Evolutionary conservation across 2,113 vertebrate species (phyloP).

Genomic region (Archilochus colubris): DNA sequence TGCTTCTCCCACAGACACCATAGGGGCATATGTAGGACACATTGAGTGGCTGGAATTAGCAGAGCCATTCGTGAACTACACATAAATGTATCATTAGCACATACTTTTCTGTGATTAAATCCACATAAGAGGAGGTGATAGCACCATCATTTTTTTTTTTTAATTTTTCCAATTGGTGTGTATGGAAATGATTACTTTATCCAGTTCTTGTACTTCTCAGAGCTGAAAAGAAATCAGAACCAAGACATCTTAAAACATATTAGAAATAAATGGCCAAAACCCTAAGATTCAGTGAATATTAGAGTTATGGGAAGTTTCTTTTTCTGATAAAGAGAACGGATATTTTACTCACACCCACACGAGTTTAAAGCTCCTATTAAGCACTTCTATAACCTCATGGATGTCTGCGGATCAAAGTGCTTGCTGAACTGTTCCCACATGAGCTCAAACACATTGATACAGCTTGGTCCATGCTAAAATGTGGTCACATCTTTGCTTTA

Average conservation of each 20-base stretch:
- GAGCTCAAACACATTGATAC: background rate
- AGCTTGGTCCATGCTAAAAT: background rate
- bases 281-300: background rate
- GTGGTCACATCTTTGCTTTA: background rate
- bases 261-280: background rate
- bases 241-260: background rate
- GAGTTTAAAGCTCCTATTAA: background rate
- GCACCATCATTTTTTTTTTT: background rate
- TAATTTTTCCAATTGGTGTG: background rate
- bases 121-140: constrained; percentile 25
- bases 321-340: background rate
- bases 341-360: background rate
- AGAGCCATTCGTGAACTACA: constrained; percentile 24
- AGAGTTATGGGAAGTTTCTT: background rate
- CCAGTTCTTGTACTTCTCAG: background rate
- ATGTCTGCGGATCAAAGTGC: background rate
- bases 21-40: constrained; percentile 44
- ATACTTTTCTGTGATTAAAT: constrained; percentile 23
- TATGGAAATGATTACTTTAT: background rate
- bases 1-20: constrained; percentile 27
- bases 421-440: background rate
- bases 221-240: background rate
- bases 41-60: constrained; percentile 46
- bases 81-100: constrained; percentile 45
- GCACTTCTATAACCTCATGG: background rate